Evolutionary conservation across 2,888 invertebrate genomes (phyloP), one percentile per base, ranked within the genome.

Genomic region (Pseudolycoriella hygida): DNA sequence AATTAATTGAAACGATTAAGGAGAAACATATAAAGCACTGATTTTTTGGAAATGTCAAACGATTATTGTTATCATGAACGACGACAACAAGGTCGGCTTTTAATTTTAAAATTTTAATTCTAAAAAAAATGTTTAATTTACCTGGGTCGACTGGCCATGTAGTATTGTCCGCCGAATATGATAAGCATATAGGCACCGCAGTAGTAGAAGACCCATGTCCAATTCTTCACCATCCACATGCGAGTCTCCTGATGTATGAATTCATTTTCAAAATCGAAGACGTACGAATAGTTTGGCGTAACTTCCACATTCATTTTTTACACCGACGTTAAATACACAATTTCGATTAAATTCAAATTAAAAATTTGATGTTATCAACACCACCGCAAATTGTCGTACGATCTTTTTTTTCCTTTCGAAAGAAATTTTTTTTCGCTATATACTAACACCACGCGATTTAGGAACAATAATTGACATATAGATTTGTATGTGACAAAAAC

Each of bases 141-240:
- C 68, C 87, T 79, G 50, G 86, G 84, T 55, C 96, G 75, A 59
- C 77, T 79, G 62, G 86, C 82, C 97, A 98, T 98, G 60, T 84
- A 83, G 59, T 85, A 79, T 62, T 92, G 90, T 41, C 92, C 92
- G 51, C 84, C 84, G 66, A 93, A 96, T 57, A 98, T 89, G 50
- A 92, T 73, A 50, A 89, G 74, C 80, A 97, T 87, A 65, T 98
- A 98, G 53, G 85, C 72, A 52, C 86, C 87, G 52, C 85, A 76
- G 46, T 69, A 71, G 53, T 90, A 89, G 67, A 93, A 89, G 46
- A 87, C 86, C 60, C 84, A 78, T 47, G 87, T 89, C 97, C 97
- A 97, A 66, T 97, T 89, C 57, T 86, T 80, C 53, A 81, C 77
- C 92, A 97, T 96, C 92, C 94, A 96, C 68, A 80, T 78, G 60